A percentile compares a stretch with the other conserved stretches of the same genome.
These are phyloP conservation scores for Gadus macrocephalus DNA, from an alignment of 2,113 vertebrate species.

Conservation along the genomic window DNA sequence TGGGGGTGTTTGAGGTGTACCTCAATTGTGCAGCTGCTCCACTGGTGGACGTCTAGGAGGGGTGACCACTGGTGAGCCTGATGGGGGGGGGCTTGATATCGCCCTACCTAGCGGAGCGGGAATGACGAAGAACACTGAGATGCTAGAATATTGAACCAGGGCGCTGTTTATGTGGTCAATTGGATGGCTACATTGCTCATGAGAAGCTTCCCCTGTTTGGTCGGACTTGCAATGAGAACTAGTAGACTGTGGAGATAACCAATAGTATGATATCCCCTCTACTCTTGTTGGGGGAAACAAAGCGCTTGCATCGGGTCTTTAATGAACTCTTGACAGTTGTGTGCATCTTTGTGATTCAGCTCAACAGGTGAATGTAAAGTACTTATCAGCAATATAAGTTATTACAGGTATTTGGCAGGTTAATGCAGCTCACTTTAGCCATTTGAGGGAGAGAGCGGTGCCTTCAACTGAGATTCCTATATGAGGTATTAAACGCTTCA, in stretches of 20 bases:
- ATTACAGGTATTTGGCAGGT: not conserved
- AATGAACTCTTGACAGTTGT: constrained; percentile 57
- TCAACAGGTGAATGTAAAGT: constrained; percentile 57
- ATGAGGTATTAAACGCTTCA: not conserved
- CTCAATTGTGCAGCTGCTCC: too few species aligned
- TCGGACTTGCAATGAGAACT: constrained; percentile 2
- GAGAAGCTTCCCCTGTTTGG: constrained; percentile 13
- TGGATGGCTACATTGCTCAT: constrained; percentile 24
- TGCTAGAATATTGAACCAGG: not conserved
- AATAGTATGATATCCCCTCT: constrained; percentile 24
- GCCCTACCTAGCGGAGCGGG: too few species aligned
- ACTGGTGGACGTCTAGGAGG: too few species aligned
- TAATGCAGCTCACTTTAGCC: not conserved
- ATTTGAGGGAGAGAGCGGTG: not conserved
- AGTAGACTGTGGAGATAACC: constrained; percentile 25
- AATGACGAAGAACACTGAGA: too few species aligned
- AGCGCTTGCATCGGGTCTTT: constrained; percentile 29
- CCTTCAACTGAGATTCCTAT: constrained; percentile 3
- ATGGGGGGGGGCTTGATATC: too few species aligned
- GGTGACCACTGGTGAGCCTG: too few species aligned
- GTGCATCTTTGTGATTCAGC: constrained; percentile 34
- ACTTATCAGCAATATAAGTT: not conserved
- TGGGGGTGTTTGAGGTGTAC: too few species aligned
- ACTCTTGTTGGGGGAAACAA: constrained; percentile 46
- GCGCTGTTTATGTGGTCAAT: not conserved